phyloP scores from a whole-genome alignment of 2,888 invertebrate species.

The Gastrophysa polygoni region DNA sequence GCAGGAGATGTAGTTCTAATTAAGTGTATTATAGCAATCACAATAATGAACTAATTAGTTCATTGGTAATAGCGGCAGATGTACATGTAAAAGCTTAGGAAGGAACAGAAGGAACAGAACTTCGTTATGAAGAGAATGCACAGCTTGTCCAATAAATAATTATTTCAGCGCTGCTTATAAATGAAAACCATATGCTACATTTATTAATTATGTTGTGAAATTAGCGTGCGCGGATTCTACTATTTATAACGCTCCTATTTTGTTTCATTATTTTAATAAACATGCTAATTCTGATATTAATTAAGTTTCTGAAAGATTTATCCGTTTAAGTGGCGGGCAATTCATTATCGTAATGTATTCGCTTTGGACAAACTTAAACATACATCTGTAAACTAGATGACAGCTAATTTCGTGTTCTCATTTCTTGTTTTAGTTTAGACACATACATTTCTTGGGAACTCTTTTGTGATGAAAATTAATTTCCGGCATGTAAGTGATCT shows the following conservation, averaged over 20 bases:
- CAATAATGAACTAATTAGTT: conserved; percentile 56
- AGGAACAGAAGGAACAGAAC: conserved; percentile 33
- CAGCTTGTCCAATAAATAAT: conserved; percentile 34
- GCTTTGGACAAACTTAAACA: neutral
- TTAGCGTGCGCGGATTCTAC: conserved; percentile 37
- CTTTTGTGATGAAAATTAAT: too few species aligned
- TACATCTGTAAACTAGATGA: neutral
- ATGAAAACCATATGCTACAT: conserved; percentile 47
- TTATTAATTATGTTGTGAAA: conserved; percentile 46
- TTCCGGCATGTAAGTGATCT: too few species aligned
- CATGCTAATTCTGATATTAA: conserved; percentile 37
- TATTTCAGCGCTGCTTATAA: conserved; percentile 46
- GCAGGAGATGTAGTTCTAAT: conserved; percentile 42
- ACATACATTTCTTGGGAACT: too few species aligned
- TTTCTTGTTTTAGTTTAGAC: neutral
- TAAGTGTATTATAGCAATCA: conserved; percentile 57
- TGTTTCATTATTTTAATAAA: conserved; percentile 37
- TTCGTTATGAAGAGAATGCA: conserved; percentile 50
- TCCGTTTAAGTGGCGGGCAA: conserved; percentile 26
- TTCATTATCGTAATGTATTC: conserved; percentile 25
- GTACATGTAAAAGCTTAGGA: conserved; percentile 41
- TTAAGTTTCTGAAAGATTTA: conserved; percentile 35
- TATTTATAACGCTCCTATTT: conserved; percentile 38
- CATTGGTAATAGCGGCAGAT: conserved; percentile 47
- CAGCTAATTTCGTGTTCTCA: neutral